phyloP scores from a whole-genome alignment of 2,797 vertebrate genomes.

The Gallinago nigripennis region DNA sequence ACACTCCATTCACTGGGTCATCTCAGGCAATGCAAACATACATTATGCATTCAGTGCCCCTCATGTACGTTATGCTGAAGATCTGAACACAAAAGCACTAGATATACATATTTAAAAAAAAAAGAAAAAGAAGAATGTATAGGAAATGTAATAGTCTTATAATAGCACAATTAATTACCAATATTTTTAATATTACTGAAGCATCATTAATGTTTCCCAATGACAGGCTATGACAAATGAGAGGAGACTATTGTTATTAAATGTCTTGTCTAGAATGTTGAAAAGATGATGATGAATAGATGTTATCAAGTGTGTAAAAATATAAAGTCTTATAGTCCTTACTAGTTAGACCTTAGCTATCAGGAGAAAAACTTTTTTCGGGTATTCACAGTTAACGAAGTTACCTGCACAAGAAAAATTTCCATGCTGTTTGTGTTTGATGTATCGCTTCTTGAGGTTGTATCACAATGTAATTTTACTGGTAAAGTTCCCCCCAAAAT shows the following conservation, averaged over 20 bases:
- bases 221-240: neutral
- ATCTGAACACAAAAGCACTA: neutral
- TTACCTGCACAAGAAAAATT: neutral
- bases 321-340: neutral
- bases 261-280: neutral
- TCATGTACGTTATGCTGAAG: neutral
- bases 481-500: neutral
- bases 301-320: neutral
- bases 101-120: neutral
- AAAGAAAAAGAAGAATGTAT: no score
- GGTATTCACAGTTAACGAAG: conserved; percentile 36
- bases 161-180: neutral
- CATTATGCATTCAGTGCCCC: neutral
- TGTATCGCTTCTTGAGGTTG: conserved; percentile 1
- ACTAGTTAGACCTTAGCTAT: neutral
- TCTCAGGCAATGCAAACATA: neutral
- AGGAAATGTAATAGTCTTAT: neutral
- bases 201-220: neutral
- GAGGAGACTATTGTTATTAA: neutral
- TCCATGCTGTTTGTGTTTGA: neutral
- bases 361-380: neutral
- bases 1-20: accelerated
- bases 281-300: neutral
- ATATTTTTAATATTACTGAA: neutral
- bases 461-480: neutral